Base-by-base conservation (phyloP, 1,140 invertebrate genomes). In the Copidosoma floridanum region DNA sequence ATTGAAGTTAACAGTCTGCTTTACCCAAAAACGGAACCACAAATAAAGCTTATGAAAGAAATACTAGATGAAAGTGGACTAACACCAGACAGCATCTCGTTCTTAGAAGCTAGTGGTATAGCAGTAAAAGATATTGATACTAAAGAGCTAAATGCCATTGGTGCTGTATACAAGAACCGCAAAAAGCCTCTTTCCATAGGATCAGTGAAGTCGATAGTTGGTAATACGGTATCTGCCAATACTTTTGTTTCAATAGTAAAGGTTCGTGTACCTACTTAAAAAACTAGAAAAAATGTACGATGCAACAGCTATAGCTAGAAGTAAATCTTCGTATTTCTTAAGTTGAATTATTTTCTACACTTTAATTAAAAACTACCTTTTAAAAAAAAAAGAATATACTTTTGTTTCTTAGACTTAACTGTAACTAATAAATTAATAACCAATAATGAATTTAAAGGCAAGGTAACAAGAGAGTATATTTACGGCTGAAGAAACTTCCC, bases 141-240 rank as follows among this genome's bases (percentile, higher is more conserved):
- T 63, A 89, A 94, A 75, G 94, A 97, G 78, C 77, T 91, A 4
- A 82, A 86, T 67, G 89, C 91, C 1, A 88, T 96, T 23, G 86
- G 90, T 43, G 85, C 88, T 67, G 85, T 94, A 6, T 90, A 94
- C 72, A 91, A 89, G 65, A 86, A 82, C 27, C 79, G 87, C 16
- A 75, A 75, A 0, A 79, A 77, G 8, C 87, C 89, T n/a, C 78
- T 93, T 5, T 71, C 86, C 5, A 84, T 93, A 62, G 90, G 90
- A 4, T 89, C 89, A 1, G 82, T 90, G 2, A 92, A 92, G 71
- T 86, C 87, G 11, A 92, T 91, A 72, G 83, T 90, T 76, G 91
- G 91, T 0, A 89, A 92, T 68, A 81, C 88, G 20, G 89, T 91
- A 74, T 83, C 88, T 23, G 84, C 85, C 2, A 87, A 88, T 69